Evolutionary conservation across 2,797 vertebrate genomes (phyloP).

Genomic region (Rhynchonycteris naso): DNA sequence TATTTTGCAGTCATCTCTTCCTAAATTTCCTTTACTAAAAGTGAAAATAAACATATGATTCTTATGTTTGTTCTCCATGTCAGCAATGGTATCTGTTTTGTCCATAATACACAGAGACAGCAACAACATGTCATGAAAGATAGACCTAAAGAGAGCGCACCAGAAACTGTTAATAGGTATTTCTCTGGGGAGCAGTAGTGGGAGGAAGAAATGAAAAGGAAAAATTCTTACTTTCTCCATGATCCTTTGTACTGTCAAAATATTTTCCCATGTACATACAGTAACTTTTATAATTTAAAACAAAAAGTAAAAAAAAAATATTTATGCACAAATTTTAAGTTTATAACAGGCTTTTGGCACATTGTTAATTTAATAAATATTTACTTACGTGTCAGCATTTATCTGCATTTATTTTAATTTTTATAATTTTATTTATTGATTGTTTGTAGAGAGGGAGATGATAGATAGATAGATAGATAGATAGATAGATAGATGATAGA

Average conservation of each 20-base stretch:
- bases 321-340: slow-evolving; percentile 26
- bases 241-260: background rate
- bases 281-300: slow-evolving; percentile 43
- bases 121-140: background rate
- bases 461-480: no score
- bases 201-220: background rate
- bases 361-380: slow-evolving; percentile 58
- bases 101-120: background rate
- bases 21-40: slow-evolving; percentile 26
- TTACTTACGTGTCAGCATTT: slow-evolving; percentile 63
- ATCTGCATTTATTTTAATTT: slow-evolving; percentile 56
- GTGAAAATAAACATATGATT: slow-evolving; percentile 14
- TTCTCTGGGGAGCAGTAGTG: background rate
- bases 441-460: no score
- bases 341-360: slow-evolving; percentile 45
- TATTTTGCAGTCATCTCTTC: slow-evolving; percentile 14
- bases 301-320: background rate
- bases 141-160: background rate
- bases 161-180: background rate
- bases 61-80: background rate
- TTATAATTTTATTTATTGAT: background rate
- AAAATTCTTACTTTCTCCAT: background rate
- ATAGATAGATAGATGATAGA: no score
- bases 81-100: background rate
- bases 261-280: slow-evolving; percentile 6